These are phyloP conservation scores for Malurus elegans DNA, from an alignment of 2,113 vertebrate species.

Conservation along the genomic window DNA sequence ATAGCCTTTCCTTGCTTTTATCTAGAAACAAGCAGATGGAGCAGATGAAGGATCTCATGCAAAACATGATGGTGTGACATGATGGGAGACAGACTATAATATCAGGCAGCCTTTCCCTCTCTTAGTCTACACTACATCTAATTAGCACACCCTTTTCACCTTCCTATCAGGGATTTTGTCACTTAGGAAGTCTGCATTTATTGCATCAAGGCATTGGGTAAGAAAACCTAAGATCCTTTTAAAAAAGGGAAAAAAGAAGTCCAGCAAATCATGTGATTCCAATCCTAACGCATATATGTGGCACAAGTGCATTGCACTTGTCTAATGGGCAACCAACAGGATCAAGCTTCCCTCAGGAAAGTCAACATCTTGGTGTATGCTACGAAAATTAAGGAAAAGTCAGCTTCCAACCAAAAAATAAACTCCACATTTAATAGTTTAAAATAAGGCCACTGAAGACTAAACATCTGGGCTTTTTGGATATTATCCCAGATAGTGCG, in stretches of 20 bases:
- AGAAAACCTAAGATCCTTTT: not conserved
- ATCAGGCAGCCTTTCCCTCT: not conserved
- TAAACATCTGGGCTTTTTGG: conserved; percentile 41
- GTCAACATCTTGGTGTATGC: not conserved
- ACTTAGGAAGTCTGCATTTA: not conserved
- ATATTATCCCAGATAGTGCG: not conserved
- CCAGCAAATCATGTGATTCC: not conserved
- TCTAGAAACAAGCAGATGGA: not conserved
- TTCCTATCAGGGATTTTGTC: not conserved
- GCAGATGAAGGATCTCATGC: not conserved
- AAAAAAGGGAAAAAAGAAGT: not conserved
- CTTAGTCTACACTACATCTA: not conserved
- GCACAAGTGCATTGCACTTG: not conserved
- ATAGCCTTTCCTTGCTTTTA: not conserved
- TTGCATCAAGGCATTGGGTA: not conserved
- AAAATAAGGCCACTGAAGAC: conserved; percentile 24
- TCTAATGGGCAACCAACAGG: not conserved
- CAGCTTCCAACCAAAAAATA: conserved; percentile 35
- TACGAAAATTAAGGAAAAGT: not conserved
- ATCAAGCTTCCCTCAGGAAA: not conserved
- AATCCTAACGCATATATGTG: not conserved
- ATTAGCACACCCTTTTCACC: not conserved
- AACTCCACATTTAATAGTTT: conserved; percentile 23
- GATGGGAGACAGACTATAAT: not conserved
- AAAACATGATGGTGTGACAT: not conserved